phyloP scores from a whole-genome alignment of 2,888 invertebrate genomes.

The Zonitis immaculata region DNA sequence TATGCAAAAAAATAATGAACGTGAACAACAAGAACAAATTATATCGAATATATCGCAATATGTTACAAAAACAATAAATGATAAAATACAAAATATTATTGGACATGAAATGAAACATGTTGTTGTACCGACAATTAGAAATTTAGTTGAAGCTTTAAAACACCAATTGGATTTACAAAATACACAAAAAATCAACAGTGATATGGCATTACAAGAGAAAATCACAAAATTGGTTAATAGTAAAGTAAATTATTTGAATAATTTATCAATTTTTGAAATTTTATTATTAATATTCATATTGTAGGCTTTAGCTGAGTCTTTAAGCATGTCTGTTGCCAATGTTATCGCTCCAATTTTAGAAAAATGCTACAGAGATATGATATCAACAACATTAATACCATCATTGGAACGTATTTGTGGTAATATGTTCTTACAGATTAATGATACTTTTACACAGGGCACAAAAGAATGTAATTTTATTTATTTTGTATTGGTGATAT shows the following conservation, averaged over 20 bases:
- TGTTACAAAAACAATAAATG: conserved; percentile 39
- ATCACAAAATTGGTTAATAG: conserved; percentile 74
- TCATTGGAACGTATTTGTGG: conserved; percentile 82
- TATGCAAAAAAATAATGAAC: conserved; percentile 49
- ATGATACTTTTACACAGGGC: conserved; percentile 81
- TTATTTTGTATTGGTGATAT: neutral
- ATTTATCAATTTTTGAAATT: conserved; percentile 9
- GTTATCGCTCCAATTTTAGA: conserved; percentile 72
- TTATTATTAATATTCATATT: conserved; percentile 22
- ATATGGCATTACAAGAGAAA: conserved; percentile 72
- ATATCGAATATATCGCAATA: conserved; percentile 54
- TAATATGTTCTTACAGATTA: conserved; percentile 84
- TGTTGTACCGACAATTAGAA: conserved; percentile 56
- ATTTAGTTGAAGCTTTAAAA: conserved; percentile 68
- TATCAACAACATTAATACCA: conserved; percentile 73
- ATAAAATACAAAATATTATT: conserved; percentile 55
- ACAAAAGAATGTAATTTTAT: conserved; percentile 76
- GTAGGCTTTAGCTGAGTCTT: conserved; percentile 69
- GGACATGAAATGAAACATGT: conserved; percentile 55
- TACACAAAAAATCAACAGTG: conserved; percentile 68
- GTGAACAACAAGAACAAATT: conserved; percentile 52
- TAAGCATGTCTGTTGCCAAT: conserved; percentile 63
- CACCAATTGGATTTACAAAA: conserved; percentile 70
- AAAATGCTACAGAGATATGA: conserved; percentile 70
- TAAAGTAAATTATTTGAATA: conserved; percentile 56